Conservation (phyloP, 2,888 invertebrate genomes). For the Ophion slaviceki region DNA sequence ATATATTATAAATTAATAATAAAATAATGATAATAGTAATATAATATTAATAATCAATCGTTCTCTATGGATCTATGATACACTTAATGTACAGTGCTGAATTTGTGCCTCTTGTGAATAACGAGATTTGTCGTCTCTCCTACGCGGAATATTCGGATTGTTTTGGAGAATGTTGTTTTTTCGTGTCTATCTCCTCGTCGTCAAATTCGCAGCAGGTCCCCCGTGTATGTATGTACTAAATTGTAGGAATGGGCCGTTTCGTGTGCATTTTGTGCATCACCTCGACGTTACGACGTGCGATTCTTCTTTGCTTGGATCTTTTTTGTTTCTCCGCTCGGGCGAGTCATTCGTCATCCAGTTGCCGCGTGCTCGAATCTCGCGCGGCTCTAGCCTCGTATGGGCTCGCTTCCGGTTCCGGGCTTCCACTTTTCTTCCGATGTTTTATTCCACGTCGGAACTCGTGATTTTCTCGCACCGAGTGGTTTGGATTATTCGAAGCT, state of each 20-base stretch:
- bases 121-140: slow-evolving; percentile 6
- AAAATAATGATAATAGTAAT: slow-evolving; percentile 52
- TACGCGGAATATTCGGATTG: slow-evolving; percentile 1
- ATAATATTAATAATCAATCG: slow-evolving; percentile 58
- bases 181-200: slow-evolving; percentile 6
- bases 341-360: background rate
- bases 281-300: slow-evolving; percentile 1
- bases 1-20: slow-evolving; percentile 70
- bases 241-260: slow-evolving; percentile 50
- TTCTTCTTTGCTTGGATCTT: background rate
- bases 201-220: slow-evolving; percentile 50
- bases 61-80: slow-evolving; percentile 69
- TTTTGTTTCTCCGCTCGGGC: background rate
- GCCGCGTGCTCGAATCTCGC: slow-evolving; percentile 13
- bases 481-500: slow-evolving; percentile 61
- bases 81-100: slow-evolving; percentile 71
- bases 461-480: slow-evolving; percentile 59
- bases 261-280: slow-evolving; percentile 30
- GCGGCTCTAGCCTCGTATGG: background rate
- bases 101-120: slow-evolving; percentile 50
- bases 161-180: slow-evolving; percentile 1
- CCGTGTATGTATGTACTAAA: slow-evolving; percentile 30
- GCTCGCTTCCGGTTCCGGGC: slow-evolving; percentile 21
- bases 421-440: background rate
- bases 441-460: background rate